Evolutionary conservation across 2,888 invertebrate species (phyloP).

Genomic region (Diaphora mendica): DNA sequence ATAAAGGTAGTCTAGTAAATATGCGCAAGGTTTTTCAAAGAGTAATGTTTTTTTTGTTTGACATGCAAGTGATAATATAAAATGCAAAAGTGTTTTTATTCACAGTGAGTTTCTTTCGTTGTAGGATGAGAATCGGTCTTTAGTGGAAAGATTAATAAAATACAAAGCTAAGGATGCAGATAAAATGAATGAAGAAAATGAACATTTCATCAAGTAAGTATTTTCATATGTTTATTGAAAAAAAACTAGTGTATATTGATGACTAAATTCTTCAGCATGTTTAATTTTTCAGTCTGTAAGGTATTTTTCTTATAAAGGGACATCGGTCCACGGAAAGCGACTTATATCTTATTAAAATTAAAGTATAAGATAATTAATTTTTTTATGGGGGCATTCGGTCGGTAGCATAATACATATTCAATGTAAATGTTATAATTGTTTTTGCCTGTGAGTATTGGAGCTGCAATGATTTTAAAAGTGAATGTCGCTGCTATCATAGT

Average conservation of each 20-base stretch:
- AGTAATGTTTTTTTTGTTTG: slow-evolving; percentile 34
- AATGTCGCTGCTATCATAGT: slow-evolving; percentile 65
- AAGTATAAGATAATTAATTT: slow-evolving; percentile 13
- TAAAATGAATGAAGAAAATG: slow-evolving; percentile 98
- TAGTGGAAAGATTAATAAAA: slow-evolving; percentile 95
- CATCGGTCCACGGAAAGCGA: slow-evolving; percentile 21
- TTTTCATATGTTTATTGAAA: slow-evolving; percentile 27
- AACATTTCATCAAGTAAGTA: slow-evolving; percentile 94
- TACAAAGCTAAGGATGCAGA: slow-evolving; percentile 98
- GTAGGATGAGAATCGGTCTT: slow-evolving; percentile 94
- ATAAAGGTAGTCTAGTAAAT: slow-evolving; percentile 23
- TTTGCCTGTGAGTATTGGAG: slow-evolving; percentile 63
- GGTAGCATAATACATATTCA: slow-evolving; percentile 41
- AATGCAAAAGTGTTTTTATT: slow-evolving; percentile 6
- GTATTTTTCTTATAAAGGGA: slow-evolving; percentile 40
- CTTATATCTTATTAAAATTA: slow-evolving; percentile 8
- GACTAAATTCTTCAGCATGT: slow-evolving; percentile 52
- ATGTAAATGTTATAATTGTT: slow-evolving; percentile 38
- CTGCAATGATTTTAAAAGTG: slow-evolving; percentile 61
- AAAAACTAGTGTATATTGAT: slow-evolving; percentile 18
- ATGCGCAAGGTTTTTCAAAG: slow-evolving; percentile 57
- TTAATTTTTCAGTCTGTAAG: slow-evolving; percentile 56
- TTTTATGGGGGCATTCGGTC: slow-evolving; percentile 66
- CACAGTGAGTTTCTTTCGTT: slow-evolving; percentile 63
- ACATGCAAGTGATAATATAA: slow-evolving; percentile 3